Base-by-base conservation (phyloP, 1,140 invertebrate species). In the Whitmania pigra region DNA sequence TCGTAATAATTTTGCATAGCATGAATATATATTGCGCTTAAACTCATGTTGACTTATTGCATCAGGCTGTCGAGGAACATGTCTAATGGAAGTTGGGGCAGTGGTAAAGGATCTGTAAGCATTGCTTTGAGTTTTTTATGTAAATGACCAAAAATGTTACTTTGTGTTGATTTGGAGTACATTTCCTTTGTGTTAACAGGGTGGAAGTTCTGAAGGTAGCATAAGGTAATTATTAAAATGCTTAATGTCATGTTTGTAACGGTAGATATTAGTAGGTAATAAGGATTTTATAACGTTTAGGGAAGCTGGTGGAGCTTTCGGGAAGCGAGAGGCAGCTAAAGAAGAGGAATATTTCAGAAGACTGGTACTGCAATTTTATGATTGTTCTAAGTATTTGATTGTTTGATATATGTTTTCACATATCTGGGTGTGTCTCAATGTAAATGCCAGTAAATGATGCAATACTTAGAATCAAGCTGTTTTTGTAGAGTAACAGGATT, bases 311-410 rank as follows among this genome's bases (percentile, higher is more conserved):
- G 69, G 69, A 17, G 43, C 69, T 4, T 70, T 70, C 43, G 69
- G 69, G 15, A 70, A 70, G 49, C 53, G 69, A 53, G 31, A 70
- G 53, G 69, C 69, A 20, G 49, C 69, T 22, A 70, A 70, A 22
- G 69, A 70, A 29, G 69, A 70, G 29, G 31, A 70, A 31, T 70
- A 70, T 54, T 70, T 70, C 53, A 36, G 69, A 70, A 25, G 43
- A 49, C 43, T 70, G 69, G 69, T 70, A 68, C 29, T 13, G n/a
- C 9, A 17, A n/a, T 11, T 20, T 40, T 6, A 18, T 68, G 5
- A 4, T 17, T 68, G 67, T 20, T 68, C n/a, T n/a, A n/a, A n/a
- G n/a, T 68, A 63, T 63, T 63, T 25, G 11, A 15, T 63, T 25
- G 20, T 27, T 31, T 11, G 13, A 63, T 17, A 13, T 27, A 25